Percentiles rank a stretch among this genome's conserved stretches.
Evolutionary conservation across 2,797 vertebrate genomes (phyloP).

Genomic region (Schizothorax lantsangensis): DNA sequence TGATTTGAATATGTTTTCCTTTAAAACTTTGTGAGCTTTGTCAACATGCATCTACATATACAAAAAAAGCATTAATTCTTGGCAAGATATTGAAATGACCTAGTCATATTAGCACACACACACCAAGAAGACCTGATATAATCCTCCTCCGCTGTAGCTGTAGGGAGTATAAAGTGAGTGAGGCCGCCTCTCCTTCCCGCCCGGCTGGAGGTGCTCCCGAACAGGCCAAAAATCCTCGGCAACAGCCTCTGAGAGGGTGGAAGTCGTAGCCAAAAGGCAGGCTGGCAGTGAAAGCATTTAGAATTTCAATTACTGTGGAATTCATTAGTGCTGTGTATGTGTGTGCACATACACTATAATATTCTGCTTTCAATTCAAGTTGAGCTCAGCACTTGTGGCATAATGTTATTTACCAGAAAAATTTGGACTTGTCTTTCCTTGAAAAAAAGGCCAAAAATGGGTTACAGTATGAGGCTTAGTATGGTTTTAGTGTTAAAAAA

Average conservation of each 20-base stretch:
- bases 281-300: constrained; percentile 19
- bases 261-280: constrained; percentile 21
- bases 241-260: constrained; percentile 7
- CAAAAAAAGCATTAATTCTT: constrained; percentile 5
- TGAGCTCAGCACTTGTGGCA: not conserved
- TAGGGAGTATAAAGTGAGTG: constrained; percentile 10
- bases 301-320: constrained; percentile 28
- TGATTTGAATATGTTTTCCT: constrained; percentile 11
- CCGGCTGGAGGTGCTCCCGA: not conserved
- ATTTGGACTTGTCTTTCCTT: not conserved
- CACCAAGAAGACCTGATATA: not conserved
- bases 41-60: not conserved
- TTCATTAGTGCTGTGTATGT: not conserved
- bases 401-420: not conserved
- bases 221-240: not conserved
- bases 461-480: not conserved
- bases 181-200: not conserved
- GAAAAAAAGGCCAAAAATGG: not conserved
- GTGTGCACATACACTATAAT: not conserved
- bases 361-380: not conserved
- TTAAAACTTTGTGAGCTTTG: not conserved
- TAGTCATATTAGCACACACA: not conserved
- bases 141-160: constrained; percentile 17
- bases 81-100: constrained; percentile 23
- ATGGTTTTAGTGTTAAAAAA: not conserved